Conservation (phyloP, 2,113 vertebrate species). For the Aptenodytes forsteri region DNA sequence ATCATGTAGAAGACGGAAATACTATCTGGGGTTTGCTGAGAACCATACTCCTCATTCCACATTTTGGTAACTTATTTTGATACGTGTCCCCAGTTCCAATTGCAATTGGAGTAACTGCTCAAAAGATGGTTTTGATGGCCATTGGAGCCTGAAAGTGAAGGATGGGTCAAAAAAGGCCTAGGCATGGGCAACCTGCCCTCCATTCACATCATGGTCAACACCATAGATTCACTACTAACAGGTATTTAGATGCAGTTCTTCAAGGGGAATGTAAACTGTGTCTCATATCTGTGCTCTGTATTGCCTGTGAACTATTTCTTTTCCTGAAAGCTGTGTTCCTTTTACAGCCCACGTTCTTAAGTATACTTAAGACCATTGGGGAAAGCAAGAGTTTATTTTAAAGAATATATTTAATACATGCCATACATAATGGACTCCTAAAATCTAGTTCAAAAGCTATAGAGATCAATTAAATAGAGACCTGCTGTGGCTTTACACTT, state of each 20-base stretch:
- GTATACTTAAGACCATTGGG: background rate
- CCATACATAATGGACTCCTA: background rate
- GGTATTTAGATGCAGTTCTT: background rate
- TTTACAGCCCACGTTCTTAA: background rate
- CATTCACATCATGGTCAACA: background rate
- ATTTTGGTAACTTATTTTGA: background rate
- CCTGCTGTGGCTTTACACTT: background rate
- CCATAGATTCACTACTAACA: background rate
- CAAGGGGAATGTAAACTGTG: background rate
- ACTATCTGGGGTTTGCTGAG: background rate
- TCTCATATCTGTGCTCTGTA: conserved; percentile 2
- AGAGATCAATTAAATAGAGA: background rate
- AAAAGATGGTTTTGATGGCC: background rate
- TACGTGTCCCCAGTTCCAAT: rapidly evolving
- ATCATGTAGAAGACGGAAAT: background rate
- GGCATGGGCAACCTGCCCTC: rapidly evolving
- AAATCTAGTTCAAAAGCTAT: background rate
- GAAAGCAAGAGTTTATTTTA: background rate
- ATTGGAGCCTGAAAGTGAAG: background rate
- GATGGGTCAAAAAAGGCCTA: background rate
- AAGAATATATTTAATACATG: background rate
- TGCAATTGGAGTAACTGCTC: background rate
- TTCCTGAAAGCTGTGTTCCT: background rate
- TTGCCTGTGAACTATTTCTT: background rate
- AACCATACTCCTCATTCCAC: background rate